Base-by-base conservation (phyloP, 1,140 invertebrate genomes). In the Drosophila navojoa region DNA sequence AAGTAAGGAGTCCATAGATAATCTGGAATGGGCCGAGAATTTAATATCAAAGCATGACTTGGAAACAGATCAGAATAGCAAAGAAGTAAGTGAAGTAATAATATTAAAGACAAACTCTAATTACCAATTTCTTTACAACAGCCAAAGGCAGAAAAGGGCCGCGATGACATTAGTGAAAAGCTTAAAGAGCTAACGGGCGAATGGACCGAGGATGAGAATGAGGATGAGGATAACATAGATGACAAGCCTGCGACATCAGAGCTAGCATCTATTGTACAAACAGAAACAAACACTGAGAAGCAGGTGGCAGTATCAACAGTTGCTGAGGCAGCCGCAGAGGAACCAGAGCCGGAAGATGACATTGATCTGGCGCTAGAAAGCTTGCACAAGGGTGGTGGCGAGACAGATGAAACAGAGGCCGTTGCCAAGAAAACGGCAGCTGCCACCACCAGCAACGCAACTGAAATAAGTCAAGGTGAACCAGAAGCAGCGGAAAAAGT, bases 191-290 rank as follows among this genome's bases (percentile, higher is more conserved):
- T 92, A n/a, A 91, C 90, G 13, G 87, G 89, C 7, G 91, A 92
- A 73, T 92, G 91, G 91, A 80, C 85, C 40, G 91, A 92, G 44
- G 91, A 92, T 72, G 91, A 92, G 25, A 89, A 92, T 42, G 90
- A 91, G 4, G 90, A 91, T 4, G 85, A 86, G 1, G 76, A 78
- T 5, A 76, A 87, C 29, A 63, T 40, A 4, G 42, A 73, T 35
- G 72, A 72, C 1, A 75, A 84, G 45, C 59, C 71, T 3, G 75
- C 66, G 3, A 76, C 61, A 3, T 47, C 76, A 16, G 82, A 82
- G 52, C 32, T 67, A 49, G 32, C 27, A 38, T 27, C 32, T 5
- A 4, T 40, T 22, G 32, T 54, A 22, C 35, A 76, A 15, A 54
- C 50, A 2, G 76, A 79, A 45, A 44, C 45, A n/a, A 49, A 55